Base-by-base conservation (phyloP, 2,888 invertebrate genomes). In the Sesamia inferens region DNA sequence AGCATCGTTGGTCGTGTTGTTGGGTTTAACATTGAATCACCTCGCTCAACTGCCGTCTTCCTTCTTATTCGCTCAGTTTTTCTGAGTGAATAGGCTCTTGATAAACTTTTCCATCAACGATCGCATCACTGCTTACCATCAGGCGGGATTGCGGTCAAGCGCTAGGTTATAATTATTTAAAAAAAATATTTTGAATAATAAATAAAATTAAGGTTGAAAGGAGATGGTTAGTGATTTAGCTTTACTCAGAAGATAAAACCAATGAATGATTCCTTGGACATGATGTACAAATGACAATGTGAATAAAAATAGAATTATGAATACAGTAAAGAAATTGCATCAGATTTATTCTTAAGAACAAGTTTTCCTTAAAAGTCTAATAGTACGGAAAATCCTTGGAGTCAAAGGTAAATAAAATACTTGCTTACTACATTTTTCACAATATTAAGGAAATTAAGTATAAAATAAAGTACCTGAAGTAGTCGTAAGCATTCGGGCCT, bases 381-480 rank as follows among this genome's bases (percentile, higher is more conserved):
- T 74, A 71, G 68, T 71, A 79, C 71, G 64, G 71, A 58, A 24
- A 47, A 68, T 55, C 84, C 76, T 79, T 80, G 69, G 62, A 68
- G 7, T 42, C 68, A 61, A 61, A 58, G 31, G 65, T 42, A 75
- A 80, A 61, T 65, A 54, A 71, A 79, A 62, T 67, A 76, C 67
- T 22, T 64, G 54, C 22, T 69, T 63, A 74, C 58, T 39, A 63
- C 63, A 48, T 42, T 54, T 83, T 75, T 83, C 71, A 74, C 72
- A 67, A 63, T 66, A 51, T 68, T 71, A 77, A 76, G 72, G 78
- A 77, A 82, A 67, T 72, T 48, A 0, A 24, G 42, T n/a, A 63
- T 74, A 69, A 68, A 72, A 68, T 13, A 59, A 76, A 76, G 75
- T 72, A 6, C 39, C 39, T 39, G 39, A 76, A 71, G 42, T 74